Evolutionary conservation across 2,113 vertebrate genomes (phyloP).

Genomic region (Atrichornis clamosus): DNA sequence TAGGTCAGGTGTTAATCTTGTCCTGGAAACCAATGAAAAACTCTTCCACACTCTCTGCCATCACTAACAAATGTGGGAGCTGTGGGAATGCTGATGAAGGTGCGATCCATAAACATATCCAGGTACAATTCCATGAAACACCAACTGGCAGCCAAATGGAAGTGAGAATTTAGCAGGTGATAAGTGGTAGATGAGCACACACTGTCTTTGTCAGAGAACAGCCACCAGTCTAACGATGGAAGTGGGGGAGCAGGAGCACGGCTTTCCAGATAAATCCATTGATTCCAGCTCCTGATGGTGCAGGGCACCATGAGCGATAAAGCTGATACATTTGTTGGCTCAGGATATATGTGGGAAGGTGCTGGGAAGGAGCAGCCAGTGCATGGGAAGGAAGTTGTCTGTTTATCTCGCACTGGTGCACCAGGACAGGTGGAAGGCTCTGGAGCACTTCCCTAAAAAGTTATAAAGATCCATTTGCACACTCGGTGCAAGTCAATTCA

Average conservation of each 20-base stretch:
- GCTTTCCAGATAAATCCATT: background rate
- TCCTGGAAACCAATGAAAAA: background rate
- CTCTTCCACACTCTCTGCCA: background rate
- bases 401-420: background rate
- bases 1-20: background rate
- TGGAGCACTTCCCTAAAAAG: background rate
- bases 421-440: background rate
- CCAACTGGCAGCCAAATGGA: background rate
- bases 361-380: background rate
- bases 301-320: background rate
- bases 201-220: background rate
- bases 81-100: background rate
- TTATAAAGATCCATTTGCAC: background rate
- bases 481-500: background rate
- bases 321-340: background rate
- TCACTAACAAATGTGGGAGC: background rate
- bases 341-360: background rate
- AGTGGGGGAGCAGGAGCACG: background rate
- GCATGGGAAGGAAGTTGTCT: background rate
- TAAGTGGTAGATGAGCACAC: background rate
- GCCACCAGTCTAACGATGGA: fast-evolving
- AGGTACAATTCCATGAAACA: background rate
- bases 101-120: fast-evolving
- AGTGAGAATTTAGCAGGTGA: background rate
- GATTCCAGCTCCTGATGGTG: background rate